phyloP scores from a whole-genome alignment of 2,888 invertebrate genomes.

The Hypolimnas misippus region DNA sequence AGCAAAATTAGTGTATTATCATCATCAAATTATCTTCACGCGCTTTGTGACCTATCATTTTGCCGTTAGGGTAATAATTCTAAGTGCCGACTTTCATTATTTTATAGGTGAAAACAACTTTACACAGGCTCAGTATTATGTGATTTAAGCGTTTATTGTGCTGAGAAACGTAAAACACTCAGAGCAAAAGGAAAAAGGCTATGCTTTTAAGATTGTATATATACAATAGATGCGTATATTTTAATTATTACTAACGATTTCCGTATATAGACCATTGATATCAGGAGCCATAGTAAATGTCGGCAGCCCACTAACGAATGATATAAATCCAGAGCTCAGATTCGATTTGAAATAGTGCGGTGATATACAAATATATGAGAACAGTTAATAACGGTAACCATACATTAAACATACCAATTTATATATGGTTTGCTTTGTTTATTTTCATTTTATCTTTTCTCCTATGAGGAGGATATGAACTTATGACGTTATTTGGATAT shows the following conservation, averaged over 20 bases:
- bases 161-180: slow-evolving; percentile 2
- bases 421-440: slow-evolving; percentile 28
- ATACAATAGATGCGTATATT: slow-evolving; percentile 30
- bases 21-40: slow-evolving; percentile 72
- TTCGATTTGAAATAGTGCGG: slow-evolving; percentile 59
- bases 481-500: too few relatives aligned
- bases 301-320: slow-evolving; percentile 48
- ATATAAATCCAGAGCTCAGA: slow-evolving; percentile 57
- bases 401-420: slow-evolving; percentile 58
- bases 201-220: slow-evolving; percentile 4
- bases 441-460: slow-evolving; percentile 8
- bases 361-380: slow-evolving; percentile 60
- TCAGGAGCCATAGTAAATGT: slow-evolving; percentile 43
- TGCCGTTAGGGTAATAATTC: slow-evolving; percentile 51
- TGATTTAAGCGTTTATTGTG: slow-evolving; percentile 3
- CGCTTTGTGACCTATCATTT: slow-evolving; percentile 62
- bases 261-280: slow-evolving; percentile 44
- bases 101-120: slow-evolving; percentile 39
- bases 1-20: slow-evolving; percentile 59
- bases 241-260: slow-evolving; percentile 46
- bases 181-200: neutral
- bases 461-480: too few relatives aligned
- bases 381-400: slow-evolving; percentile 59
- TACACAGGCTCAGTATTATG: slow-evolving; percentile 21
- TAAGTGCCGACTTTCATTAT: slow-evolving; percentile 40